phyloP scores from a whole-genome alignment of 37 sponge, comb jelly and placozoan genomes.

The Oscarella lobularis region DNA sequence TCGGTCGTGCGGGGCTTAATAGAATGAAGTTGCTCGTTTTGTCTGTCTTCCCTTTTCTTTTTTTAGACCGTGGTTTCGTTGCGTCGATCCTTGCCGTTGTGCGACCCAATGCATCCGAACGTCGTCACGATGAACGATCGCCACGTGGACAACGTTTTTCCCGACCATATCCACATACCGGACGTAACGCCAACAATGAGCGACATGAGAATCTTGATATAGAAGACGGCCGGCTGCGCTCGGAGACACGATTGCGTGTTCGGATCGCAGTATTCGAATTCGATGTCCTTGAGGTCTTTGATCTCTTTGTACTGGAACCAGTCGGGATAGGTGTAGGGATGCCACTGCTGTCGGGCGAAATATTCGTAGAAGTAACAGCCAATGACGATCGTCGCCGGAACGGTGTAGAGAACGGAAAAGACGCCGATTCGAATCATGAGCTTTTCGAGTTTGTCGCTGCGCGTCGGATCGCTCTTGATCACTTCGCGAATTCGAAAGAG shows the following conservation, averaged over 20 bases:
- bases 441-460: constrained; percentile 61
- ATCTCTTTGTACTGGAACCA: background rate
- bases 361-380: constrained; percentile 60
- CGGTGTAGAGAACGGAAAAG: constrained; percentile 63
- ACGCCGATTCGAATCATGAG: constrained; percentile 80
- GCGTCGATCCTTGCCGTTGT: too few species aligned
- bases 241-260: background rate
- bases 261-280: background rate
- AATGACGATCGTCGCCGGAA: constrained; percentile 69
- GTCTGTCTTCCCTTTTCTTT: too few species aligned
- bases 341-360: constrained; percentile 26
- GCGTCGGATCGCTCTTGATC: constrained; percentile 41
- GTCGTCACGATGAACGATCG: background rate
- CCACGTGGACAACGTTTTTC: constrained; percentile 66
- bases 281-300: background rate
- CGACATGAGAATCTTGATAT: constrained; percentile 48
- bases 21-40: too few species aligned
- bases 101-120: too few species aligned
- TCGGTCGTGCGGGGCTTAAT: too few species aligned
- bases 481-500: constrained; percentile 27
- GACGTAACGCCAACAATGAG: constrained; percentile 53
- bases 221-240: constrained; percentile 34
- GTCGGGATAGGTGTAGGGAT: background rate
- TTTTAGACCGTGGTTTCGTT: background rate
- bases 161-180: constrained; percentile 86